Base-by-base conservation (phyloP, 2,888 invertebrate species). In the Diaphora mendica region DNA sequence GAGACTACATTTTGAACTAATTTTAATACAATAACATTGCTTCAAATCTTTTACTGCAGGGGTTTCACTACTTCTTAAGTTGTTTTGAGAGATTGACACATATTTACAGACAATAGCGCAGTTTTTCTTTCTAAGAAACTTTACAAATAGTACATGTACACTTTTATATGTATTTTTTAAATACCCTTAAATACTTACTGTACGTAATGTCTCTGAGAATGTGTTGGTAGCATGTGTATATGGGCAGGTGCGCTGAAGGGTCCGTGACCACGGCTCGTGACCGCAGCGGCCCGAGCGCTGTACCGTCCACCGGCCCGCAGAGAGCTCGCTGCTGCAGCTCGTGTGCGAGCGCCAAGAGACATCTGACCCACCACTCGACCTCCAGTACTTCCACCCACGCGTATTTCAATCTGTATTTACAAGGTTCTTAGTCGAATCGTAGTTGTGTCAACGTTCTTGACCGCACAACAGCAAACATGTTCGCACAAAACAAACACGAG, bases 241-340 rank as follows among this genome's bases (percentile, higher is more conserved):
- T 97, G 96, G 69, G 98, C 97, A 7, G 98, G 97, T 77, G 96
- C 96, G 72, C 98, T 98, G 88, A 97, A 99, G 1, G 98, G 99
- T 15, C 99, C 99, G 72, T 97, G 96, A 1, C 99, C 99, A 4
- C 97, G 97, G 77, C 97, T 96, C 0, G 99, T 99, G 85, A 98
- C 97, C 0, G 99, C 99, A 17, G 99, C 98, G 15, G 99, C 97
- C 76, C 98, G 97, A 0, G 99, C 98, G 79, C 97, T 98, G 92
- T 99, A 99, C 7, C 97, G 96, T 5, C 98, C 97, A 71, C 98
- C 98, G 4, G 97, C 96, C 17, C 98, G 97, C 73, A 99, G 95
- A 88, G 99, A 99, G 90, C 98, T 98, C 30, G 99, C 97, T 67
- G 98, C 97, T 15, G 99, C 98, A 3, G 98, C 98, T n/a, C 98